Evolutionary conservation across 2,888 invertebrate genomes (phyloP), one percentile per base, ranked within the genome.

Genomic region (Cataglyphis rosenhaueri): DNA sequence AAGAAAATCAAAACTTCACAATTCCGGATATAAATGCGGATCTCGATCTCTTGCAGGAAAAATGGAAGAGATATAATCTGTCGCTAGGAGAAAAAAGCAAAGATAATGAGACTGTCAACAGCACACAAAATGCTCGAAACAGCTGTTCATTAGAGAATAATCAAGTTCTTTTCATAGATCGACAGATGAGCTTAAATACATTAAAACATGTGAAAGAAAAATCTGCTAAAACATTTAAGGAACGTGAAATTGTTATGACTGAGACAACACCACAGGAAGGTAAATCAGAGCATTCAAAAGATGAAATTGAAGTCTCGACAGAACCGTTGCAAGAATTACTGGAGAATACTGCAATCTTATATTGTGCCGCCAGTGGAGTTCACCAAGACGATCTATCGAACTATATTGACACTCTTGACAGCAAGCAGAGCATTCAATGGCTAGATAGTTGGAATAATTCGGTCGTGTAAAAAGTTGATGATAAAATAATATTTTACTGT

Each of bases 331-430:
- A 91, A 41, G 92, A 93, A 62, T 86, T 95, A 12, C 87, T 95
- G 44, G 91, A 92, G 65, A 91, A 94, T 73, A 92, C 94, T 5
- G 93, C 93, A 8, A 82, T 93, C 41, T 85, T 94, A 32, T 95
- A 95, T 84, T 93, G 94, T 74, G 90, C 93, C 0, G 92, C 94
- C 3, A 92, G 91, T 73, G 93, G 93, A 3, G 91, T 92, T 29
- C 90, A 91, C 64, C 93, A 94, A 48, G 90, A 90, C 8, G 92
- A 92, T 82, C 83, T 94, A 8, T 91, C 92, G 0, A 89, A 90
- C 62, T 95, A 94, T 66, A 88, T 94, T 9, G 87, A 93, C 57
- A 92, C 89, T 66, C 85, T 94, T 44, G 91, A 93, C 62, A 86
- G 89, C 0, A 86, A 87, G 8, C 92, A 94, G 59, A 92, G 91